These are phyloP conservation scores for Auanema sp. DNA, from an alignment of 2,888 invertebrate species.

Conservation along the genomic window DNA sequence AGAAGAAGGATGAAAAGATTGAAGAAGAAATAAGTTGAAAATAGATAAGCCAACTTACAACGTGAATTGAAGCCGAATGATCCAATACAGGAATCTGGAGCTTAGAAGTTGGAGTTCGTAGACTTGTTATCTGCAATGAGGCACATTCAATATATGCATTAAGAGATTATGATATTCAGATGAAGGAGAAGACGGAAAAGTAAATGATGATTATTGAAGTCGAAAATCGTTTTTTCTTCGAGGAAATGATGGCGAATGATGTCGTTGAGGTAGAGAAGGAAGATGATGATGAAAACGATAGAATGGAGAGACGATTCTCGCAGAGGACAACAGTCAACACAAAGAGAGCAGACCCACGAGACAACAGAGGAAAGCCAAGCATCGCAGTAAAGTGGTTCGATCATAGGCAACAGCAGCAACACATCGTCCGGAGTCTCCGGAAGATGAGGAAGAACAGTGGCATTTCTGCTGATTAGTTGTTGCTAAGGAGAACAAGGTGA, in stretches of 20 bases:
- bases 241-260: conserved; percentile 9
- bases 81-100: too few relatives aligned
- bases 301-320: conserved; percentile 10
- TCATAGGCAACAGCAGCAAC: conserved; percentile 15
- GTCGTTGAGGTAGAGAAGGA: conserved; percentile 11
- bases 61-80: too few relatives aligned
- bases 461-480: neutral
- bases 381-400: conserved; percentile 23
- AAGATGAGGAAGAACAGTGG: neutral
- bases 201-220: neutral
- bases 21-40: neutral
- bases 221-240: conserved; percentile 1
- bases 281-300: conserved; percentile 16
- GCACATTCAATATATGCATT: too few relatives aligned
- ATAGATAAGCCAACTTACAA: neutral
- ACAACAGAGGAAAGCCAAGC: conserved; percentile 18
- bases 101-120: too few relatives aligned
- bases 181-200: neutral
- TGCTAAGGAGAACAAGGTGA: neutral
- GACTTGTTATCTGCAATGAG: too few relatives aligned
- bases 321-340: conserved; percentile 19
- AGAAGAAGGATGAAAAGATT: neutral
- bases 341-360: conserved; percentile 19
- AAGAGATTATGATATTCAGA: too few relatives aligned
- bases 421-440: neutral